Evolutionary conservation across 2,113 vertebrate genomes (phyloP), one percentile per base, ranked within the genome.

Genomic region (Trachemys scripta): DNA sequence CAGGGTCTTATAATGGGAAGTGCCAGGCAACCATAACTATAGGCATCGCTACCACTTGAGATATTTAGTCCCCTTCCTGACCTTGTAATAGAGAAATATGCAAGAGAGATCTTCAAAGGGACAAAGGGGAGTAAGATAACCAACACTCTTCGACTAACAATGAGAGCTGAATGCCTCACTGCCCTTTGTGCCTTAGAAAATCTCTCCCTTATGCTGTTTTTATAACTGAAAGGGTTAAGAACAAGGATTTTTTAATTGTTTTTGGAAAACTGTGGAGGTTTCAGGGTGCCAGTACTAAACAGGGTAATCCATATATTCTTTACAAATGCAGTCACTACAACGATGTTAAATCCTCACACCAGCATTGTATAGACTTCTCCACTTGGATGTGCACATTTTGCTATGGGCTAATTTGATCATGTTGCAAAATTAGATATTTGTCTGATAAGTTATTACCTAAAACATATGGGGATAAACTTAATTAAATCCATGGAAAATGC

Each of bases 401-500:
- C 65, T 88, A 88, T 45, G 84, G 1, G 12, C 56, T 93, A 84
- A 87, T 85, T 95, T 96, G 85, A 95, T 86, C 78, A 96, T 78
- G 92, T 38, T 75, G 85, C 49, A 80, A 96, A 96, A 97, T 97
- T 84, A 96, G 82, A 75, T 16, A 38, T 96, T 96, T 95, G 62
- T 50, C 75, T 90, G 91, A 75, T 87, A 90, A 96, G 83, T 92
- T 86, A 90, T 45, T 80, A 49, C 56, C 79, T 82, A 54, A 94
- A 97, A 94, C 91, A 84, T 94, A 92, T 91, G 91, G 85, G 31
- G 35, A 88, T 91, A 89, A 81, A 84, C 38, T 54, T 96, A 81
- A 91, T 82, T 95, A 92, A 14, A 93, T 94, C 29, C 47, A 90
- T 94, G 62, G 72, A 83, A 92, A 86, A 19, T 89, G 53, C 95